A percentile compares a stretch with the other conserved stretches of the same genome.
Evolutionary conservation across 2,113 vertebrate genomes (phyloP).

Genomic region (Pica pica): DNA sequence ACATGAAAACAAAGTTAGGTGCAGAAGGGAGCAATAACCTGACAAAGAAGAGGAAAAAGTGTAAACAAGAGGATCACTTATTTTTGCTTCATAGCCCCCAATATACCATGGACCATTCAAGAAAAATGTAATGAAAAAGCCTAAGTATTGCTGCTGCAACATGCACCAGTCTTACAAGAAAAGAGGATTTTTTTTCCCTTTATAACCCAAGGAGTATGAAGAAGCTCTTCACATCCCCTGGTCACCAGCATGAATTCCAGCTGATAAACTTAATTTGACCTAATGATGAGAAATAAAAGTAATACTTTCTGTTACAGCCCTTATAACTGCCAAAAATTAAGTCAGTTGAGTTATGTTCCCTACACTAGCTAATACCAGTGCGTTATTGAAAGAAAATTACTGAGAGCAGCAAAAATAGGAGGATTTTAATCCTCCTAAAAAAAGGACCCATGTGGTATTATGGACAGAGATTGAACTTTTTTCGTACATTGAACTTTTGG

Average conservation of each 20-base stretch:
- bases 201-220: not conserved
- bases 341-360: not conserved
- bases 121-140: not conserved
- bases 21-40: not conserved
- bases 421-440: not conserved
- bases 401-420: not conserved
- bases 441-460: not conserved
- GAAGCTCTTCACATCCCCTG: not conserved
- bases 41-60: not conserved
- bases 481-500: not conserved
- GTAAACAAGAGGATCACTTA: not conserved
- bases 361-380: not conserved
- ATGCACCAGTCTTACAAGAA: not conserved
- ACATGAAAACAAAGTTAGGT: not conserved
- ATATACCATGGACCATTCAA: not conserved
- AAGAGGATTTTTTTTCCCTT: not conserved
- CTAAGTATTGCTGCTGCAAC: not conserved
- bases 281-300: constrained; percentile 7
- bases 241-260: not conserved
- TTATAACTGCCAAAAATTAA: not conserved
- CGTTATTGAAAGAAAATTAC: not conserved
- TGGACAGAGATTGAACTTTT: not conserved
- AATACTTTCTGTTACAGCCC: not conserved
- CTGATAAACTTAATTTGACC: not conserved
- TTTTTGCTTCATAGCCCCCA: not conserved